These are phyloP conservation scores for Oreamnos americanus DNA, from an alignment of 2,113 vertebrate genomes.

Conservation along the genomic window DNA sequence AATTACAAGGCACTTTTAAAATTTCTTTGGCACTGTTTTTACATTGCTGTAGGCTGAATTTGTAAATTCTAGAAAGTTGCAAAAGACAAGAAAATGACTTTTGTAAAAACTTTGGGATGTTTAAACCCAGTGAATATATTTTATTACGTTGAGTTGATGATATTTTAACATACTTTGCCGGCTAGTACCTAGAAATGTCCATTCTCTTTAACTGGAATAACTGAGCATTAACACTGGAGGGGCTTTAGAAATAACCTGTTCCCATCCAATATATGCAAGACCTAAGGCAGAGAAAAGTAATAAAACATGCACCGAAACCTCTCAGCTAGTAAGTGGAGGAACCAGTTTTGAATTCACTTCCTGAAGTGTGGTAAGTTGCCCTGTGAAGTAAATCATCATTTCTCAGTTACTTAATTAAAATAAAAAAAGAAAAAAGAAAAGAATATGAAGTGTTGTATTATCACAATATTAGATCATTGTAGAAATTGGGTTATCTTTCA, in stretches of 20 bases:
- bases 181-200: background rate
- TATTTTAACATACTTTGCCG: background rate
- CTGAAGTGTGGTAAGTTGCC: background rate
- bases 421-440: fast-evolving
- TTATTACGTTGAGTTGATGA: background rate
- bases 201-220: background rate
- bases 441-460: background rate
- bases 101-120: background rate
- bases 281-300: background rate
- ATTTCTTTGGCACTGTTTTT: background rate
- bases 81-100: background rate
- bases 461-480: background rate
- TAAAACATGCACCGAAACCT: background rate
- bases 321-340: background rate
- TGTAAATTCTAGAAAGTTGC: background rate
- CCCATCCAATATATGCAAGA: too few relatives aligned
- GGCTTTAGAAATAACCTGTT: background rate
- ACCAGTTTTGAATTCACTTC: background rate
- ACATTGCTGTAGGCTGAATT: background rate
- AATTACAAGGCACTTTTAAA: background rate
- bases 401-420: background rate
- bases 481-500: background rate
- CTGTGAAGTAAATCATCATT: background rate
- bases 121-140: background rate
- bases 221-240: background rate